Evolutionary conservation across 2,888 invertebrate genomes (phyloP).

Genomic region (Balanococcus diminutus): DNA sequence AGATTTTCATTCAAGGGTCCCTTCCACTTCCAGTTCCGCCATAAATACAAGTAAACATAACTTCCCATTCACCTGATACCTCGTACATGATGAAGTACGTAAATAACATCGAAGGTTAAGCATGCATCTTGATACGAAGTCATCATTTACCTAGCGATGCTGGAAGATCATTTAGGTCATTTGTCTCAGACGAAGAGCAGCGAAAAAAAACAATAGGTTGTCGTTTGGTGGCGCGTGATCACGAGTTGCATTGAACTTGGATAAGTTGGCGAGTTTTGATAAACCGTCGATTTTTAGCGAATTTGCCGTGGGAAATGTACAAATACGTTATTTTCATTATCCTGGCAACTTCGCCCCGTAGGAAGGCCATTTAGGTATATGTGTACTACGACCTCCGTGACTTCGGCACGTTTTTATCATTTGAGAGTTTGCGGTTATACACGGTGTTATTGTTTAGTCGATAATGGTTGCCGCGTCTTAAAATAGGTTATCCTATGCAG

Average conservation of each 20-base stretch:
- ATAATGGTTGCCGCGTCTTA: conserved; percentile 19
- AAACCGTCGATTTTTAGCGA: not conserved
- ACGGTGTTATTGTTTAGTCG: conserved; percentile 1
- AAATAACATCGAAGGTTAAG: conserved; percentile 1
- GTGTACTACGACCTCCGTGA: not conserved
- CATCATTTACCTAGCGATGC: not conserved
- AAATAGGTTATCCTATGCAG: conserved; percentile 19
- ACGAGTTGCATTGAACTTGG: conserved; percentile 46
- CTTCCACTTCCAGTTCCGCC: not conserved
- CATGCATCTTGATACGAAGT: not conserved
- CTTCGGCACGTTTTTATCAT: conserved; percentile 28
- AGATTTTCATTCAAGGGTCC: not conserved
- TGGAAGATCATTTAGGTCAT: conserved; percentile 3
- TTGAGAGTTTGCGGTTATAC: conserved; percentile 9
- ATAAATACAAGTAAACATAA: not conserved
- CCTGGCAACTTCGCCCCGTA: conserved; percentile 20
- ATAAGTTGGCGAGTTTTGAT: conserved; percentile 18
- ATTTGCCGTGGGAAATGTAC: conserved; percentile 45
- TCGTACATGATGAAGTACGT: not conserved
- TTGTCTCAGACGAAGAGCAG: not conserved
- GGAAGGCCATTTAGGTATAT: conserved; percentile 33
- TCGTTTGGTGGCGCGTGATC: conserved; percentile 18
- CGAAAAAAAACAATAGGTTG: not conserved
- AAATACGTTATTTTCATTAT: conserved; percentile 16
- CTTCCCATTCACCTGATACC: conserved; percentile 11